These are phyloP conservation scores for Tetanocera ferruginea DNA, from an alignment of 2,888 invertebrate genomes.

Conservation along the genomic window DNA sequence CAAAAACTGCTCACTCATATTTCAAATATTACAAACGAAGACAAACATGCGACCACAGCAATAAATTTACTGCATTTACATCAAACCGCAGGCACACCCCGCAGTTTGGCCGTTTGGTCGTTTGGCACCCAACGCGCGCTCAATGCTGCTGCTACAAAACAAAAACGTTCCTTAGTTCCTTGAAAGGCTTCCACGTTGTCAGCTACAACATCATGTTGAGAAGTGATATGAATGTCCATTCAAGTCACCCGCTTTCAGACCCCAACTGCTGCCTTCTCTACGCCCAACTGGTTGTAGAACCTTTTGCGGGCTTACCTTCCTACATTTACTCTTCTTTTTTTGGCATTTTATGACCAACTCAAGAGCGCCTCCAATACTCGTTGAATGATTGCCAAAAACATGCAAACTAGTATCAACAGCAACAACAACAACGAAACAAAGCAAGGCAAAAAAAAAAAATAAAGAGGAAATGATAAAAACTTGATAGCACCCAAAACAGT, in stretches of 20 bases:
- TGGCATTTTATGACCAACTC: slow-evolving; percentile 12
- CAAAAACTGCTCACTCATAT: slow-evolving; percentile 17
- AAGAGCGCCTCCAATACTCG: slow-evolving; percentile 11
- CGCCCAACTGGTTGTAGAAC: neutral
- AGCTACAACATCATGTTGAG: neutral
- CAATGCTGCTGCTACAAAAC: too few species aligned
- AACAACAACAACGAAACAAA: slow-evolving; percentile 3
- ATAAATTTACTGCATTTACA: slow-evolving; percentile 32
- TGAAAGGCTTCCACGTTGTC: neutral
- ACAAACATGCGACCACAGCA: slow-evolving; percentile 29
- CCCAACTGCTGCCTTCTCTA: neutral
- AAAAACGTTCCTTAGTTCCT: neutral
- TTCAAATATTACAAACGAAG: slow-evolving; percentile 10
- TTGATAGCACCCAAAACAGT: neutral
- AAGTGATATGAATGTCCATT: neutral
- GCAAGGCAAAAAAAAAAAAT: neutral
- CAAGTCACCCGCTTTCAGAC: neutral
- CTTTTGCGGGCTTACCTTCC: neutral
- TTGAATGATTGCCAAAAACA: slow-evolving; percentile 38
- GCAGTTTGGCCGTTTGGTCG: neutral
- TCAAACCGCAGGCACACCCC: slow-evolving; percentile 3
- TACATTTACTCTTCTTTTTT: neutral
- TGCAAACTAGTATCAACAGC: neutral
- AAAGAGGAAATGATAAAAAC: neutral
- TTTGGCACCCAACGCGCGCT: too few species aligned